These are phyloP conservation scores for Chitala chitala DNA, from an alignment of 2,113 vertebrate genomes.

Conservation along the genomic window DNA sequence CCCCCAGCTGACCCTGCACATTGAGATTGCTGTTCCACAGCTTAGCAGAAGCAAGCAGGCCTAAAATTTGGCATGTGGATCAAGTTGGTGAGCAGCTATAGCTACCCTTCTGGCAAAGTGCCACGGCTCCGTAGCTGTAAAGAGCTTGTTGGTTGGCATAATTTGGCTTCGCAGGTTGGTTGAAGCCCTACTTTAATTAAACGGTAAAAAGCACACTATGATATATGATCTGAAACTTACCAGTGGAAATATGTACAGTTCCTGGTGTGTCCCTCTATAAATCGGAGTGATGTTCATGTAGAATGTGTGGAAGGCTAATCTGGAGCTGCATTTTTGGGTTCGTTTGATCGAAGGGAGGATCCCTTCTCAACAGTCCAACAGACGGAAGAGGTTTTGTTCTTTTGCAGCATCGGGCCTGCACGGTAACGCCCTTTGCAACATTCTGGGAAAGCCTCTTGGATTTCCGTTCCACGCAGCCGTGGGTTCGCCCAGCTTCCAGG, in stretches of 20 bases:
- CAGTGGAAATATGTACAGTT: too few relatives aligned
- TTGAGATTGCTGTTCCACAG: neutral
- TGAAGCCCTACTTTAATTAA: neutral
- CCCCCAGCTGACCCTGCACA: neutral
- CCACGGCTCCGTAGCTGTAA: neutral
- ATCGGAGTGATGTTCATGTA: too few relatives aligned
- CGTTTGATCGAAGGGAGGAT: neutral
- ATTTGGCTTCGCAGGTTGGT: neutral
- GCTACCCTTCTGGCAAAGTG: neutral
- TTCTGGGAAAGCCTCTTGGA: slow-evolving; percentile 76
- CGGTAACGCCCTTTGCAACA: slow-evolving; percentile 72
- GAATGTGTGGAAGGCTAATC: too few relatives aligned
- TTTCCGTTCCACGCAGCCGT: slow-evolving; percentile 69
- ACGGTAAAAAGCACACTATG: too few relatives aligned
- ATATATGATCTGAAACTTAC: too few relatives aligned
- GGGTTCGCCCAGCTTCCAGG: slow-evolving; percentile 77
- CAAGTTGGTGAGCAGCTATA: neutral
- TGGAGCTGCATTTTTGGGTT: neutral
- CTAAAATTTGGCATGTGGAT: neutral
- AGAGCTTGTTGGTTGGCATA: neutral
- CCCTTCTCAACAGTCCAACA: neutral
- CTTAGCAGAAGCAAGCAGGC: neutral
- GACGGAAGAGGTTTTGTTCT: slow-evolving; percentile 14
- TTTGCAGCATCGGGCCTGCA: slow-evolving; percentile 69
- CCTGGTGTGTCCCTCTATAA: too few relatives aligned